Evolutionary conservation across 2,797 vertebrate genomes (phyloP).

Genomic region (Channallabes apus): DNA sequence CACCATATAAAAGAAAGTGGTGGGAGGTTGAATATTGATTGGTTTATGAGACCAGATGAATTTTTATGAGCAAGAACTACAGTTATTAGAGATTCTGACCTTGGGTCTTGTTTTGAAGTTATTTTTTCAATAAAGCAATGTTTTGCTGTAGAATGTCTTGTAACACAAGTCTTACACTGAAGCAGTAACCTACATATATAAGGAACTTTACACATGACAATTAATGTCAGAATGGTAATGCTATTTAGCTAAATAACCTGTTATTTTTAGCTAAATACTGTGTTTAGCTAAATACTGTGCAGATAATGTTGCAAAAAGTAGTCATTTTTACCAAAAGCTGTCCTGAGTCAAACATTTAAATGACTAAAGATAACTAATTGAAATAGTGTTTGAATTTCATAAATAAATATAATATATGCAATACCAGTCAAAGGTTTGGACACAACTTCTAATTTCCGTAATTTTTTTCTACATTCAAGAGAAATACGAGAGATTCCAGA

Average conservation of each 20-base stretch:
- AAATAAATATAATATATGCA: too few species aligned
- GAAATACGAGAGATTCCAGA: too few species aligned
- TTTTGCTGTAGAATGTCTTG: background rate
- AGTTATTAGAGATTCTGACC: slow-evolving; percentile 10
- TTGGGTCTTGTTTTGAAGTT: background rate
- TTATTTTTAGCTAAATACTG: too few species aligned
- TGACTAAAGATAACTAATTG: background rate
- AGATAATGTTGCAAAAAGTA: too few species aligned
- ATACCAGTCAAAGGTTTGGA: too few species aligned
- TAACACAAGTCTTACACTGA: background rate
- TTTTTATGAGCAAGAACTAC: background rate
- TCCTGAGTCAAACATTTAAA: background rate
- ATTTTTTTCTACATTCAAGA: too few species aligned
- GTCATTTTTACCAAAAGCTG: too few species aligned
- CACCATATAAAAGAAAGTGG: background rate
- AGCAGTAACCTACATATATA: background rate
- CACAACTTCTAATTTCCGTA: too few species aligned
- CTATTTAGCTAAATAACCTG: background rate
- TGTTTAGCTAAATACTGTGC: too few species aligned
- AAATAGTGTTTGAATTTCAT: background rate
- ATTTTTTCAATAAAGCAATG: background rate
- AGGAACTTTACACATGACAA: background rate
- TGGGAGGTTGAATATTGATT: background rate
- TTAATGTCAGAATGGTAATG: background rate
- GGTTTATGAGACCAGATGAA: background rate